Percentiles rank a stretch among this genome's conserved stretches.
phyloP scores from a whole-genome alignment of 1,140 invertebrate species.

The Centruroides sculpturatus region DNA sequence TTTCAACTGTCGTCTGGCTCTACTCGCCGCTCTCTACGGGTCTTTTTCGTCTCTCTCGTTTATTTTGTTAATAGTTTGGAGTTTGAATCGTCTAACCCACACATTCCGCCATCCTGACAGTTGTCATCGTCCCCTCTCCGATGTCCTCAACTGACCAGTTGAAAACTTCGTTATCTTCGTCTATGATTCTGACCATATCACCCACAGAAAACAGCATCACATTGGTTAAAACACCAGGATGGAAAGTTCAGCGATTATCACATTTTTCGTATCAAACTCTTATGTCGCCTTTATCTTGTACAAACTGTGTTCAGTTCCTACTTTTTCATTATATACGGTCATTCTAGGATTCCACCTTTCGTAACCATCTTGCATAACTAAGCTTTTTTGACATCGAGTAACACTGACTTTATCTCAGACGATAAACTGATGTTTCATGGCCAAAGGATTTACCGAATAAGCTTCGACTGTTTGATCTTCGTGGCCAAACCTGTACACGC shows the following conservation, averaged over 20 bases:
- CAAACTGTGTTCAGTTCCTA: slow-evolving; percentile 71
- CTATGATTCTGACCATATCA: slow-evolving; percentile 61
- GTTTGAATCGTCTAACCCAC: too few species aligned
- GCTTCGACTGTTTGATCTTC: slow-evolving; percentile 15
- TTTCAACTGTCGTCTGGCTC: too few species aligned
- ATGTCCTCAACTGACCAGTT: slow-evolving; percentile 68
- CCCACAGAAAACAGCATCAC: slow-evolving; percentile 38
- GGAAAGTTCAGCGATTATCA: slow-evolving; percentile 79
- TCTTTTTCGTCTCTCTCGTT: too few species aligned
- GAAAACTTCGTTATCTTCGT: slow-evolving; percentile 53
- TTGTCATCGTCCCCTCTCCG: slow-evolving; percentile 79
- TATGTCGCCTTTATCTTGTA: slow-evolving; percentile 78
- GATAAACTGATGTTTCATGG: slow-evolving; percentile 46
- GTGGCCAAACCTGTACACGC: too few species aligned
- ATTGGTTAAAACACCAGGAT: slow-evolving; percentile 57
- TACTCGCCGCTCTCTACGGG: too few species aligned
- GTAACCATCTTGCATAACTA: slow-evolving; percentile 70
- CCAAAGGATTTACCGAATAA: slow-evolving; percentile 17
- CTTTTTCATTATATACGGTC: slow-evolving; percentile 61
- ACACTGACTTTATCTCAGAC: slow-evolving; percentile 73
- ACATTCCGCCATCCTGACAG: too few species aligned
- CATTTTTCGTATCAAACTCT: slow-evolving; percentile 72
- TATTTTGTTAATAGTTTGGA: too few species aligned
- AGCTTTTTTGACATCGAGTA: slow-evolving; percentile 56
- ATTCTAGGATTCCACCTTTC: slow-evolving; percentile 86